Base-by-base conservation (phyloP, 2,797 vertebrate genomes). In the Dermochelys coriacea region DNA sequence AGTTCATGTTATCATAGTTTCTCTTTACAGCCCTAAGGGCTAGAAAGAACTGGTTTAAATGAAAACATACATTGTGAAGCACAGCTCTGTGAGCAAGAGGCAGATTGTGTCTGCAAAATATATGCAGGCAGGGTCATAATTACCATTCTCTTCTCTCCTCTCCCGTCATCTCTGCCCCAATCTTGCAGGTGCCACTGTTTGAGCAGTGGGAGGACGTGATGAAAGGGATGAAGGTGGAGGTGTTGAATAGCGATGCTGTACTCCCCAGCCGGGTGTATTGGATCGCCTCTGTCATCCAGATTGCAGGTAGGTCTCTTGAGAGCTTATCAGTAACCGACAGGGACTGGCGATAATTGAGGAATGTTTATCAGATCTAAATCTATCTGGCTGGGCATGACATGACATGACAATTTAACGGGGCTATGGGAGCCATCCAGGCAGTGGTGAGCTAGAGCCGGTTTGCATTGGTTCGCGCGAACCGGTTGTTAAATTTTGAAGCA, bases 231-330 rank as follows among this genome's bases (percentile, higher is more conserved):
- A 99, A 99, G 96, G 99, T 99, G 93, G 99, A 99, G 97, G 99
- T 99, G 82, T 97, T 99, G 94, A 99, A 99, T 98, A 99, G 97
- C 0, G 99, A 99, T 1, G 99, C 99, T 0, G 98, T 99, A 86
- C 98, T 99, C 81, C 99, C 99, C 93, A 99, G 99, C 96, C 99
- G 99, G 27, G 99, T 99, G 68, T 99, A 99, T 98, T 99, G 99
- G 99, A 99, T 99, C 1, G 99, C 99, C 2, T 98, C 98, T 0
- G 98, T 99, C 97, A 97, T 99, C 92, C 98, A 98, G 95, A 95
- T 99, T 1, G 98, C 99, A 97, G 99, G 99, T 99, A 92, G 21
- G 98, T 91, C 54, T 89, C 41, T 8, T 8, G 0, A 0, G 12
- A 50, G 59, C 41, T 41, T 29, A 61, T 12, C 6, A 74, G 57